phyloP scores from a whole-genome alignment of 2,888 invertebrate genomes.

The Lissocephala sabroskyi region DNA sequence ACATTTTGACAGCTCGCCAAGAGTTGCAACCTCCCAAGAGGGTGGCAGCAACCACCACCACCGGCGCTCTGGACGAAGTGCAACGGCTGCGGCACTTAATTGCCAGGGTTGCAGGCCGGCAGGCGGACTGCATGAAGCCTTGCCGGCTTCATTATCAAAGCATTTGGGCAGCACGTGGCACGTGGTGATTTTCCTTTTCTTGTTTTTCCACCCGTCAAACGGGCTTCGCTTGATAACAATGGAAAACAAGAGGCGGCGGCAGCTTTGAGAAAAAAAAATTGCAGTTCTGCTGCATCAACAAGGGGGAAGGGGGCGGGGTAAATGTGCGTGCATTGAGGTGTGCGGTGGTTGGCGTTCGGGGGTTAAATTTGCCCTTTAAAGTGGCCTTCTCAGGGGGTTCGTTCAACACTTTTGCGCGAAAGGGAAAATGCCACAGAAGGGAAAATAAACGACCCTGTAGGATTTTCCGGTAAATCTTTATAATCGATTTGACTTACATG shows the following conservation, averaged over 20 bases:
- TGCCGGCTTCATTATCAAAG: conserved; percentile 50
- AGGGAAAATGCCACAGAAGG: too few species aligned
- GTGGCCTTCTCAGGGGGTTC: too few species aligned
- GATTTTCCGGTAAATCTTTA: too few species aligned
- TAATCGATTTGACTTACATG: too few species aligned
- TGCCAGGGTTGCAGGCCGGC: too few species aligned
- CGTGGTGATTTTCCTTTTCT: conserved; percentile 42
- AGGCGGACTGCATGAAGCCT: too few species aligned
- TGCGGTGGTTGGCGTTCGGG: conserved; percentile 13
- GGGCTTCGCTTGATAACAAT: too few species aligned
- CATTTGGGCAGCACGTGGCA: conserved; percentile 52
- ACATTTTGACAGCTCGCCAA: not conserved
- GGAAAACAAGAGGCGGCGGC: too few species aligned
- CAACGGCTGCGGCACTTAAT: conserved; percentile 10
- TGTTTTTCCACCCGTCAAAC: conserved; percentile 33
- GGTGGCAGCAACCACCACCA: not conserved
- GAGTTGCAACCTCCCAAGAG: not conserved
- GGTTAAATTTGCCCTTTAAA: too few species aligned
- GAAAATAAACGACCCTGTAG: too few species aligned
- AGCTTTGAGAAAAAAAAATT: too few species aligned
- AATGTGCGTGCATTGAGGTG: not conserved
- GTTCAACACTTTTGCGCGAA: too few species aligned
- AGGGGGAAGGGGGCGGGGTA: not conserved
- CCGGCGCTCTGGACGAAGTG: not conserved
- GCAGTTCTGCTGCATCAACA: conserved; percentile 17